Conservation (phyloP, 2,797 vertebrate genomes). For the Brachymystax lenok region DNA sequence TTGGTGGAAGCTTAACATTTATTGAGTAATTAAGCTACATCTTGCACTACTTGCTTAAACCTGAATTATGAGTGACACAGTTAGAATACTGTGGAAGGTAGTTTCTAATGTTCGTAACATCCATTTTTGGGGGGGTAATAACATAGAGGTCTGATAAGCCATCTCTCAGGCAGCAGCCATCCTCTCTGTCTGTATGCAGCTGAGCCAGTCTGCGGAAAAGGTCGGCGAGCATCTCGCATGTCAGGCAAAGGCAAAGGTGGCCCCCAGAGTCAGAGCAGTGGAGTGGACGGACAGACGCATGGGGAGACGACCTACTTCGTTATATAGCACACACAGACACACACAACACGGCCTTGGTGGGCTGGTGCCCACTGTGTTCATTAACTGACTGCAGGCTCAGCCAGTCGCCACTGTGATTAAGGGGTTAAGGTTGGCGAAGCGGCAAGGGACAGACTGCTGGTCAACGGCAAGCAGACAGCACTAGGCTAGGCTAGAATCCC, state of each 20-base stretch:
- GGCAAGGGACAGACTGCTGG: slow-evolving; percentile 20
- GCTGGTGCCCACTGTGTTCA: background rate
- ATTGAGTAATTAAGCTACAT: background rate
- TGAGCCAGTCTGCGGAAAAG: background rate
- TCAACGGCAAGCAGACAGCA: slow-evolving; percentile 37
- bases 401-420: slow-evolving; percentile 47
- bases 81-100: slow-evolving; percentile 5
- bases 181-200: background rate
- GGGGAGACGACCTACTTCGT: slow-evolving; percentile 71
- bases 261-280: slow-evolving; percentile 31
- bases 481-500: background rate
- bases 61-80: too few species aligned
- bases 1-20: background rate
- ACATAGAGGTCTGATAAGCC: background rate
- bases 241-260: slow-evolving; percentile 27
- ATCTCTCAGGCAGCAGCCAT: background rate
- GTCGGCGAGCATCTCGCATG: slow-evolving; percentile 24
- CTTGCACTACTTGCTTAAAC: slow-evolving; percentile 28
- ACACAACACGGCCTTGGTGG: slow-evolving; percentile 20
- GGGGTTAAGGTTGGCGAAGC: slow-evolving; percentile 28
- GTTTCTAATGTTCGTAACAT: slow-evolving; percentile 34
- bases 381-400: slow-evolving; percentile 15
- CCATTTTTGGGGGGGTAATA: slow-evolving; percentile 49
- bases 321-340: slow-evolving; percentile 62
- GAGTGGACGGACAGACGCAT: slow-evolving; percentile 42